Conservation (phyloP, 2,888 invertebrate species). For the Ennomos erosarius region DNA sequence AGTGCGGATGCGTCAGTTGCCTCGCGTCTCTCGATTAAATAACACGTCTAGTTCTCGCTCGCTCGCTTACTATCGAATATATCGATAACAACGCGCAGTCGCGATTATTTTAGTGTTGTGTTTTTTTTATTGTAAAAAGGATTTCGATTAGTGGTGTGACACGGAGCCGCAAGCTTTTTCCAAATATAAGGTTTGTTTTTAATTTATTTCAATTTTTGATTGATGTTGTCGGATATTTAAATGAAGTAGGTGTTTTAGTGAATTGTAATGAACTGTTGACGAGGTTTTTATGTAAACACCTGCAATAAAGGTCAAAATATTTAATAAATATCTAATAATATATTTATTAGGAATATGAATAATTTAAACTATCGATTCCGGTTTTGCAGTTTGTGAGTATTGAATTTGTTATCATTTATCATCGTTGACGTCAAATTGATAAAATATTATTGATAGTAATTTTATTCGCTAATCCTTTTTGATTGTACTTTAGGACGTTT, state of each 20-base stretch:
- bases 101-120: constrained; percentile 63
- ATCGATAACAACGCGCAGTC: constrained; percentile 56
- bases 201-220: constrained; percentile 27
- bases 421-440: constrained; percentile 26
- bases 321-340: constrained; percentile 19
- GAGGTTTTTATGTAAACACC: constrained; percentile 36
- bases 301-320: constrained; percentile 35
- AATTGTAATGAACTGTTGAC: constrained; percentile 7
- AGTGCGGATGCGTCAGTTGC: constrained; percentile 53
- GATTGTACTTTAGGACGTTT: constrained; percentile 13
- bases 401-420: constrained; percentile 22
- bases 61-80: constrained; percentile 51
- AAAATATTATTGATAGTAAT: constrained; percentile 13
- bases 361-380: constrained; percentile 21
- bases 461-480: constrained; percentile 22
- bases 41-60: constrained; percentile 39
- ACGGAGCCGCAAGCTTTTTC: constrained; percentile 62
- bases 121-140: constrained; percentile 54
- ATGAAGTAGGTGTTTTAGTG: constrained; percentile 6
- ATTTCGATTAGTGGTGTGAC: constrained; percentile 58
- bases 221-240: constrained; percentile 32
- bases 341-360: constrained; percentile 13
- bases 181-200: constrained; percentile 56
- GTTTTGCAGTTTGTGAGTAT: constrained; percentile 13
- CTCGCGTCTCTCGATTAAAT: constrained; percentile 50